Evolutionary conservation across 2,888 invertebrate species (phyloP).

Genomic region (Aphidoletes aphidimyza): DNA sequence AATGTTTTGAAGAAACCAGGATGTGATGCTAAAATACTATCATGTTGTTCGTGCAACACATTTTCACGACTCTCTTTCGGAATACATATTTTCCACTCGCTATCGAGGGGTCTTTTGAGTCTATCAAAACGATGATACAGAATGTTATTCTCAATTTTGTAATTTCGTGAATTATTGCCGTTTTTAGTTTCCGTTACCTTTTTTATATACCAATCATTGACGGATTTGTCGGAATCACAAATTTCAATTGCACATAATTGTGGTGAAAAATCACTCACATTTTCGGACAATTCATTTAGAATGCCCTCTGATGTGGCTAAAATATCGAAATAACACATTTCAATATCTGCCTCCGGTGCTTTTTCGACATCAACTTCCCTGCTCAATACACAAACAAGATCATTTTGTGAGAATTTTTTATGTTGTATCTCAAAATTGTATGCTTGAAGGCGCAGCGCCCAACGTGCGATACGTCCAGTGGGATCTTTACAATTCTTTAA

Average conservation of each 20-base stretch:
- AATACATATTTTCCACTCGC: not conserved
- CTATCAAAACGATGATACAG: not conserved
- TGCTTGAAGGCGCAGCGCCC: conserved; percentile 52
- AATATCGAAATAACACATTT: conserved; percentile 56
- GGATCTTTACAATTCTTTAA: conserved; percentile 57
- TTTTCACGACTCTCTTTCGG: not conserved
- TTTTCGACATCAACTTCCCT: not conserved
- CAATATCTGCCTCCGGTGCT: not conserved
- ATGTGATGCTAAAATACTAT: not conserved
- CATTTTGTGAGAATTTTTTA: conserved; percentile 52
- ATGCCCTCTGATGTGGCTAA: too few species aligned
- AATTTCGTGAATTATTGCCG: not conserved
- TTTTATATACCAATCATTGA: conserved; percentile 32
- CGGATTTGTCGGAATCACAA: conserved; percentile 58
- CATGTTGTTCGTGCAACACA: conserved; percentile 16
- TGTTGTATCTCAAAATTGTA: conserved; percentile 11
- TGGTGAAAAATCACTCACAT: too few species aligned
- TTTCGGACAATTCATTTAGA: too few species aligned
- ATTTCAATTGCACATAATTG: too few species aligned
- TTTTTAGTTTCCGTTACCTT: not conserved
- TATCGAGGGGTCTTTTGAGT: not conserved
- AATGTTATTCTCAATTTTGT: not conserved
- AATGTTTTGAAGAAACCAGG: not conserved
- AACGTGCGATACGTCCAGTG: conserved; percentile 56
- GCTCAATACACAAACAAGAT: not conserved